Base-by-base conservation (phyloP, 2,797 vertebrate species). In the Chiroxiphia lanceolata region DNA sequence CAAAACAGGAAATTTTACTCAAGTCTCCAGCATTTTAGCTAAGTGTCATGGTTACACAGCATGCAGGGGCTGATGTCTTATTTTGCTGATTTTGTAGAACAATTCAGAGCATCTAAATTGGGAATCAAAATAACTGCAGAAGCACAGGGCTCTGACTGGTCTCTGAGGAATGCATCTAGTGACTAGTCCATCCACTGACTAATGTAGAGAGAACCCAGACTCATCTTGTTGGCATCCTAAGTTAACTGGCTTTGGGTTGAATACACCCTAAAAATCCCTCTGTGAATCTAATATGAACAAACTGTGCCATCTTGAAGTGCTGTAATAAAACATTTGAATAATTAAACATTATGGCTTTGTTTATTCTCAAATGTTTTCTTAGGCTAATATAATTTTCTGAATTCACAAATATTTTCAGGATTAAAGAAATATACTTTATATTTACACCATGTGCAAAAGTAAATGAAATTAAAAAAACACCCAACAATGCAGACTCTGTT, bases 291-390 rank as follows among this genome's bases (percentile, higher is more conserved):
- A 42, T 75, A 79, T 5, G 42, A 82, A 71, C 38, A 87, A 86
- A 40, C 69, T 83, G 54, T 47, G 36, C 87, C 57, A 72, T 42
- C 67, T 57, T 48, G 51, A 90, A 89, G 75, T 57, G 57, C 11
- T 34, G 16, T 42, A 90, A 82, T 60, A 76, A 89, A 91, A 75
- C 12, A 75, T 56, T 68, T 87, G 42, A 86, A 79, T 64, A 90
- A 92, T 82, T 90, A 89, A 91, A 89, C 54, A 79, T 57, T 64
- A 82, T 53, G 68, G 42, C 57, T 89, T 89, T 82, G 47, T 72
- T 89, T 91, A 87, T 76, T 89, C 63, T 93, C 71, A 21, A 22
- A 76, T 25, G 19, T 68, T 90, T 80, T 67, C 77, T 76, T 74
- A 54, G n/a, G 56, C 31, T 88, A 74, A 83, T 81, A 51, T 61